Evolutionary conservation across 2,113 vertebrate species (phyloP), one percentile per base, ranked within the genome.

Genomic region (Balaeniceps rex): DNA sequence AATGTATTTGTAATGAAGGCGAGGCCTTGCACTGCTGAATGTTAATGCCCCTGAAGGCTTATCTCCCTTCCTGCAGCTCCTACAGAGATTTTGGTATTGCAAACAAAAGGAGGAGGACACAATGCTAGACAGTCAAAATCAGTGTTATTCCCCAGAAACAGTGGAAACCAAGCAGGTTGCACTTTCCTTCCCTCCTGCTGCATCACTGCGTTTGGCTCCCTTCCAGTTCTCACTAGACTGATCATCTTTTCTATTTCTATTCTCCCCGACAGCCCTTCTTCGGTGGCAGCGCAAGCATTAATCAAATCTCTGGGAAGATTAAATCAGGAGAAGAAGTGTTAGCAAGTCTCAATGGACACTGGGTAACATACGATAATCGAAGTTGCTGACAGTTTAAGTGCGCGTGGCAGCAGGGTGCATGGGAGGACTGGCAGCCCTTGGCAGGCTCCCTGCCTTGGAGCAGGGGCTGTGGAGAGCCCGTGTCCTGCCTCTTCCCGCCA

Each of bases 241-340:
- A 96, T 68, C 3, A 4, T 34, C 16, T 74, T 63, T 91, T 60
- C 74, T 92, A 14, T 83, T 90, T 81, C 80, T 82, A 0, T 92
- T 93, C 33, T 95, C 61, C 89, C 88, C 70, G 57, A 47, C 96
- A 99, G 99, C 99, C 99, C 47, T 99, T 99, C 97, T 99, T 99
- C 3, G 99, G 99, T 81, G 98, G 99, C 86, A 97, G 98, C 38
- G 23, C 97, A 7, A 99, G 97, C 85, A 99, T 99, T 94, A 99
- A 99, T 97, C 99, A 99, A 96, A 99, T 99, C 97, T 98, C 98
- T 4, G 99, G 99, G 86, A 99, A 99, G 98, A 99, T 99, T 89
- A 97, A 72, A 11, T 96, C 97, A 0, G 99, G 98, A 89, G 99
- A 99, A 52, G 99, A 99, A 57, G 97, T 99, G 29, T 87, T 99